These are phyloP conservation scores for Oryzaephilus surinamensis DNA, from an alignment of 1,140 invertebrate genomes.

Conservation along the genomic window DNA sequence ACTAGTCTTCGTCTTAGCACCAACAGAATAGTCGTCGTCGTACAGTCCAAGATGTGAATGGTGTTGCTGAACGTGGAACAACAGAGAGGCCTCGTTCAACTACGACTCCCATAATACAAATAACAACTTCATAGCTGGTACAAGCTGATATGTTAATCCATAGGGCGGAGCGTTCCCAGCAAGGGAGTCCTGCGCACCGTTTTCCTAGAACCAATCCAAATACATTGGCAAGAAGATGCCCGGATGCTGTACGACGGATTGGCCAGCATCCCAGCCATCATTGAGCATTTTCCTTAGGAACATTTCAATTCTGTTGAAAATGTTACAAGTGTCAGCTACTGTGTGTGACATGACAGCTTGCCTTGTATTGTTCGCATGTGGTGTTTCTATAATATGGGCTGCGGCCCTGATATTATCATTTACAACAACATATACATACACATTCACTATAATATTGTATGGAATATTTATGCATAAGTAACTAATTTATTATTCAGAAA, in stretches of 20 bases:
- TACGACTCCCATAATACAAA: too few relatives aligned
- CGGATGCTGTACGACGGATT: conserved; percentile 26
- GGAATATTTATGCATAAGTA: too few relatives aligned
- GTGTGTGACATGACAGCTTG: conserved; percentile 34
- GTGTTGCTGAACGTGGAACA: too few relatives aligned
- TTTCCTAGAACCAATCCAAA: conserved; percentile 22
- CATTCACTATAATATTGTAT: too few relatives aligned
- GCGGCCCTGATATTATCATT: conserved; percentile 13
- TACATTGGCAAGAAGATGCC: conserved; percentile 13
- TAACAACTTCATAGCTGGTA: too few relatives aligned
- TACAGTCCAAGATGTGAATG: too few relatives aligned
- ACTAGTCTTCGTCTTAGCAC: too few relatives aligned
- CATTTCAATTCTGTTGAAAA: conserved; percentile 32
- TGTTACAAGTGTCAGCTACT: conserved; percentile 33
- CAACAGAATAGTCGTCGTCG: too few relatives aligned
- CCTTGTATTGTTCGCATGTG: conserved; percentile 27
- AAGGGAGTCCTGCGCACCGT: conserved; percentile 26
- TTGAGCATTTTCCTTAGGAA: conserved; percentile 26
- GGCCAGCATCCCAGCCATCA: conserved; percentile 33
- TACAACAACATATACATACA: conserved; percentile 1
- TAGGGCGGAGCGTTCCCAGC: conserved; percentile 16
- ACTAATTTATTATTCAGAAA: background rate
- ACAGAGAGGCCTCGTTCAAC: too few relatives aligned
- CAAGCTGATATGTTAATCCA: too few relatives aligned
- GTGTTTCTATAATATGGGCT: conserved; percentile 21